Evolutionary conservation across 1,140 invertebrate genomes (phyloP), one percentile per base, ranked within the genome.

Genomic region (Zaprionus davidi): DNA sequence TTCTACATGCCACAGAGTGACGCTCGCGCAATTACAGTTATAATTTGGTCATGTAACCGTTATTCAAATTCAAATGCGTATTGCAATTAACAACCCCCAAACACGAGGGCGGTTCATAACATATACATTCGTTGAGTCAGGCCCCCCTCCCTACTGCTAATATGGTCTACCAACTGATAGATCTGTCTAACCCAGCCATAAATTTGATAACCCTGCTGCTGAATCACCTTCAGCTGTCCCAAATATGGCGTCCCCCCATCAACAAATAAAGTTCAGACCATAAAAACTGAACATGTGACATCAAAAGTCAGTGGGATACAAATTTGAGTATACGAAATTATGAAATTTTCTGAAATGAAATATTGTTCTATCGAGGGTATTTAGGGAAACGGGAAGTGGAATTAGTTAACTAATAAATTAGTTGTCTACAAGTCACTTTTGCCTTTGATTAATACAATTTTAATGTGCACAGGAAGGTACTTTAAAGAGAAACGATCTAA

Each of bases 11-110:
- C 85, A 31, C 74, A 67, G 24, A 58, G 65, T 71, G 66, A 65
- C 65, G 24, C 20, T 66, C 75, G 64, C 60, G 66, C 85, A 90
- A 90, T 90, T 90, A 90, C 86, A 80, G 71, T 76, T 62, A 90
- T 85, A 82, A 90, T 90, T 90, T 80, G 76, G 71, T 73, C 72
- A 73, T 80, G 76, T 71, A 75, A 90, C 81, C 86, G 73, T 90
- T 90, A 90, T 90, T 85, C 85, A 90, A 90, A 90, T 87, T 84
- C 84, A 77, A 79, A 84, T 88, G 81, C 83, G 84, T 79, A 65
- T 76, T 90, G 85, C 85, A 88, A 90, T 88, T 90, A 90, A 73
- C 85, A 90, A 90, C 85, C 81, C 86, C 83, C 71, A 51, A 36
- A 11, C 6, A 17, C 75, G 71, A 77, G 63, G 71, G 75, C 38